Conservation (phyloP, 2,797 vertebrate species). For the Semaprochilodus insignis region DNA sequence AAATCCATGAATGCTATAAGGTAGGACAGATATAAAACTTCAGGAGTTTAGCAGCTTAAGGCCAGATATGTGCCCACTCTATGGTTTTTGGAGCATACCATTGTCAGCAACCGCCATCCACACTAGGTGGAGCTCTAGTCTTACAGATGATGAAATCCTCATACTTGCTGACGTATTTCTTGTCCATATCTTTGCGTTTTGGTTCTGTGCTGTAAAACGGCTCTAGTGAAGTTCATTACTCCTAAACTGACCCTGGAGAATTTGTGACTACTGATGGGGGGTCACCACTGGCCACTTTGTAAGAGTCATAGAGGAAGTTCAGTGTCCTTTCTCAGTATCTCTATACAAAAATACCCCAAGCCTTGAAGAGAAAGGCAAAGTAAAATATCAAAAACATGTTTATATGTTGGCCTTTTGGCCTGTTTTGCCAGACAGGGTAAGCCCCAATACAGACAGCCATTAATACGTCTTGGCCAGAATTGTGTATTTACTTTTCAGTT, state of each 20-base stretch:
- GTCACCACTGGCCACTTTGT: background rate
- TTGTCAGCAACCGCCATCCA: background rate
- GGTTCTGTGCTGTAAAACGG: background rate
- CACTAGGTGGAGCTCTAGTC: conserved; percentile 27
- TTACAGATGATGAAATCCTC: background rate
- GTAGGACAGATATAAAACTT: background rate
- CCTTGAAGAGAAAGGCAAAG: background rate
- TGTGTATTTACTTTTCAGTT: conserved; percentile 12
- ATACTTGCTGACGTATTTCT: background rate
- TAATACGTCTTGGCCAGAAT: background rate
- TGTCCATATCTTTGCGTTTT: too few relatives aligned
- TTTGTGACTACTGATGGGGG: background rate
- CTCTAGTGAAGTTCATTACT: background rate
- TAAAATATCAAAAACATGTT: background rate
- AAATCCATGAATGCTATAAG: background rate
- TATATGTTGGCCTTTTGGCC: background rate
- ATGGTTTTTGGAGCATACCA: background rate
- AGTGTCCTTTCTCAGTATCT: background rate
- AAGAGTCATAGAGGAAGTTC: conserved; percentile 34
- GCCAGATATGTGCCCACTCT: background rate
- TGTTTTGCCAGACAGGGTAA: background rate
- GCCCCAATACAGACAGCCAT: background rate
- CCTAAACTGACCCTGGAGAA: conserved; percentile 10
- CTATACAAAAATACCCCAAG: background rate
- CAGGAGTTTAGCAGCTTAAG: background rate